Base-by-base conservation (phyloP, 2,797 vertebrate genomes). In the Coregonus ussuriensis region DNA sequence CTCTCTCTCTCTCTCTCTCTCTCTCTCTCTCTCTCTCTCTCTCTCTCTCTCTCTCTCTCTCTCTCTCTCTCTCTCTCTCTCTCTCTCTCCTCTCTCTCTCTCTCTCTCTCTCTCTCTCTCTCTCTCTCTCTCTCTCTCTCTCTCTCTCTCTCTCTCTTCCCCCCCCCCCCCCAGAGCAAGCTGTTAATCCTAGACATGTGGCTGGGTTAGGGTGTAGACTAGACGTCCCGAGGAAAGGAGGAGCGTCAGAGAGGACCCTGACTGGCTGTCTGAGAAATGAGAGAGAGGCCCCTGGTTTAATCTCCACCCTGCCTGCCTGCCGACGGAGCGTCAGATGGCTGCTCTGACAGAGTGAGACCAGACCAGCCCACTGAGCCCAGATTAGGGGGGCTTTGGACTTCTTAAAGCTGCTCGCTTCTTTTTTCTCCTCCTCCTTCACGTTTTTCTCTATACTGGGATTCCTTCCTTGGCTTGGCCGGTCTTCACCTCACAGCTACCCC, bases 321-420 rank as follows among this genome's bases (percentile, higher is more conserved):
- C 5, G 59, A 1, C n/a, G 59, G 7, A 25, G 7, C 1, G 75
- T 93, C 91, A 89, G 89, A 92, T 91, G 89, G 90, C 83, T 90
- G 90, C 83, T 90, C 86, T 89, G 92, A 88, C 89, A 82, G 89
- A 91, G 81, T 85, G 62, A 63, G 59, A 11, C 9, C 59, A 63
- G 21, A 21, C 53, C 84, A 90, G 88, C 76, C 84, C 87, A 91
- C 90, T 92, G 91, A 93, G 86, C 65, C 71, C 4, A 86, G 90
- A 93, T 93, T 94, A 92, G 87, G 77, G 77, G 80, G 81, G 56
- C 82, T 91, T 89, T 91, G 88, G 87, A 84, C 84, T 85, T 88
- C 83, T 84, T 76, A 90, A 89, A 86, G 84, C 85, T 88, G 84
- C 81, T 88, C 7, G 59, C 1, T 21, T 29, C 37, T 47, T 47